Base-by-base conservation (phyloP, 2,888 invertebrate genomes). In the Ophion ventricosus region DNA sequence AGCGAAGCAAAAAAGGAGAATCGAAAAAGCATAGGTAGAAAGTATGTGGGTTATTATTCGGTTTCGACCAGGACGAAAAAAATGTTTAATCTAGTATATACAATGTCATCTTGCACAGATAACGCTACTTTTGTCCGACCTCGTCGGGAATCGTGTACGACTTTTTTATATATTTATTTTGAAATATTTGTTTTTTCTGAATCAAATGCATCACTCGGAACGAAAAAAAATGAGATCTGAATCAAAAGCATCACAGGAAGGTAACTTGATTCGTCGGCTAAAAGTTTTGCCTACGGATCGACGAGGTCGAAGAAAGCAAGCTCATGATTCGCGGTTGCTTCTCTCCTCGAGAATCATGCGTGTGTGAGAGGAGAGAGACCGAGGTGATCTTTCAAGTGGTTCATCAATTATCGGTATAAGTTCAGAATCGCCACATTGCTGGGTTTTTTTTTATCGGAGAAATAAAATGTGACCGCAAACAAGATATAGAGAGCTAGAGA, bases 231-330 rank as follows among this genome's bases (percentile, higher is more conserved):
- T 35, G 78, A 78, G 70, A 70, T 72, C 14, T 40, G 56, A 72
- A 79, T 72, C 72, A 72, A 72, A 72, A 72, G 40, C 61, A 26
- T 20, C 43, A 29, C 29, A 54, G 23, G 54, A n/a, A 54, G 35
- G 23, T 35, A 67, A 56, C 67, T 56, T 56, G 49, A 49, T 17
- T 17, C 49, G 23, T 61, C 57, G 23, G 63, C 56, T 75, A 63
- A 40, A 59, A 29, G 66, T 74, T 29, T n/a, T 26, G 49, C 61
- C 77, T 78, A 67, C 8, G 66, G 66, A 43, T 79, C 83, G 83
- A 74, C 83, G 75, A 79, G 67, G 59, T 23, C 61, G 43, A 26
- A 17, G 4, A 63, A 56, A 59, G 73, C 57, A 56, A 59, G 73
- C 57, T 78, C 69, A 59, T 73, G 70, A 57, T 14, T 54, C 0